phyloP scores from a whole-genome alignment of 2,797 vertebrate species.

The Diplodus sargus region DNA sequence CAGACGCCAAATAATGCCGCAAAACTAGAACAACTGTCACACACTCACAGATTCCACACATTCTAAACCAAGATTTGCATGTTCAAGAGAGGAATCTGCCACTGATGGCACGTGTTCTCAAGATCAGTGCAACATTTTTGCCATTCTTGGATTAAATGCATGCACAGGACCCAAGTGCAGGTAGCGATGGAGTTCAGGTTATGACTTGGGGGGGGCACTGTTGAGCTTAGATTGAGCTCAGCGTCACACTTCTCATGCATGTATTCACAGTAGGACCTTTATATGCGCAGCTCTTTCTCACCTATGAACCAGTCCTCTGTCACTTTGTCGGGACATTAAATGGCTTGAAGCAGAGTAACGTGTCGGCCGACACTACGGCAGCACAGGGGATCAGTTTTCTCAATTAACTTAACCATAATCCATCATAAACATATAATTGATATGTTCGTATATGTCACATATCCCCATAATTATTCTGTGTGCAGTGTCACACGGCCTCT shows the following conservation, averaged over 20 bases:
- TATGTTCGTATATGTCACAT: not conserved
- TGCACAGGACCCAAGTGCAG: rapidly evolving
- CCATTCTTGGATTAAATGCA: too few species aligned
- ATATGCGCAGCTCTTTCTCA: constrained; percentile 13
- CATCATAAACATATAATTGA: too few species aligned
- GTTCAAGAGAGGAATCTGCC: too few species aligned
- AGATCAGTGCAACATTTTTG: too few species aligned
- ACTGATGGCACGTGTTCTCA: too few species aligned
- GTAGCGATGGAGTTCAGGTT: not conserved
- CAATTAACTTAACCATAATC: too few species aligned
- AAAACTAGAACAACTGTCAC: not conserved
- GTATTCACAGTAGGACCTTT: not conserved
- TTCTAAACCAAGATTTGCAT: not conserved
- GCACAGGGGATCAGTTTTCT: not conserved
- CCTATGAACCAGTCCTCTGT: constrained; percentile 9
- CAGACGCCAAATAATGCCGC: not conserved
- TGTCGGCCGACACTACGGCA: not conserved
- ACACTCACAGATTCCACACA: not conserved
- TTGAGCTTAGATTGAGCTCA: constrained; percentile 53
- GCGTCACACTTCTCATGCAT: not conserved
- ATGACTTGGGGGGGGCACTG: constrained; percentile 54
- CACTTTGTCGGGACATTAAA: not conserved
- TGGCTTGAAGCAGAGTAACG: not conserved
- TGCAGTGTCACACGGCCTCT: not conserved
- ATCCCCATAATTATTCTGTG: not conserved